phyloP scores from a whole-genome alignment of 1,140 invertebrate species.

The Drosophila subobscura region DNA sequence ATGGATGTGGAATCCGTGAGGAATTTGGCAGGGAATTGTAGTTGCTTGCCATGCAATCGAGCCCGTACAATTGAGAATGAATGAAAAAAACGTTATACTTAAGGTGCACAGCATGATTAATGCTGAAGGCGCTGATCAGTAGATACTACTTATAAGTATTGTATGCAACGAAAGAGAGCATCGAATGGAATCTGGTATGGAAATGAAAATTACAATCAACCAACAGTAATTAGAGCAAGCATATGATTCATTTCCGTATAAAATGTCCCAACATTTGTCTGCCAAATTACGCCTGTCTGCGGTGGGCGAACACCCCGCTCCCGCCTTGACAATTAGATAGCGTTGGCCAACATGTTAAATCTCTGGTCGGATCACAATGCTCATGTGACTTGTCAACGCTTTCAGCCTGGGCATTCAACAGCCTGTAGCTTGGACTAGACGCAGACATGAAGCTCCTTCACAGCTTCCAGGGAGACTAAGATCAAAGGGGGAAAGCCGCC shows the following conservation, averaged over 20 bases:
- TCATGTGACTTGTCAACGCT: conserved; percentile 76
- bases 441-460: conserved; percentile 67
- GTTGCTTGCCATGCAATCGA: too few relatives aligned
- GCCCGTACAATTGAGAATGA: too few relatives aligned
- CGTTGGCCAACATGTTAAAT: conserved; percentile 56
- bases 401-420: conserved; percentile 19
- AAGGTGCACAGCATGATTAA: too few relatives aligned
- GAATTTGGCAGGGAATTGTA: conserved; percentile 24
- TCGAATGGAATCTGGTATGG: too few relatives aligned
- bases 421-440: conserved; percentile 9
- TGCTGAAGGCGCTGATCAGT: too few relatives aligned
- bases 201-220: conserved; percentile 9
- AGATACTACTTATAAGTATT: too few relatives aligned
- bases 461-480: conserved; percentile 49
- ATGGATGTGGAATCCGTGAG: conserved; percentile 19
- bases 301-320: conserved; percentile 7
- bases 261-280: conserved; percentile 33
- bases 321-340: not conserved
- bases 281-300: conserved; percentile 34
- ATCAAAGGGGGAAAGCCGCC: conserved; percentile 68
- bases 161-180: too few relatives aligned
- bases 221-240: not conserved
- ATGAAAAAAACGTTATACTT: too few relatives aligned
- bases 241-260: not conserved
- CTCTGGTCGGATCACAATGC: conserved; percentile 58